A percentile compares a stretch with the other conserved stretches of the same genome.
These are phyloP conservation scores for Python bivittatus DNA, from an alignment of 2,113 vertebrate species.

Conservation along the genomic window DNA sequence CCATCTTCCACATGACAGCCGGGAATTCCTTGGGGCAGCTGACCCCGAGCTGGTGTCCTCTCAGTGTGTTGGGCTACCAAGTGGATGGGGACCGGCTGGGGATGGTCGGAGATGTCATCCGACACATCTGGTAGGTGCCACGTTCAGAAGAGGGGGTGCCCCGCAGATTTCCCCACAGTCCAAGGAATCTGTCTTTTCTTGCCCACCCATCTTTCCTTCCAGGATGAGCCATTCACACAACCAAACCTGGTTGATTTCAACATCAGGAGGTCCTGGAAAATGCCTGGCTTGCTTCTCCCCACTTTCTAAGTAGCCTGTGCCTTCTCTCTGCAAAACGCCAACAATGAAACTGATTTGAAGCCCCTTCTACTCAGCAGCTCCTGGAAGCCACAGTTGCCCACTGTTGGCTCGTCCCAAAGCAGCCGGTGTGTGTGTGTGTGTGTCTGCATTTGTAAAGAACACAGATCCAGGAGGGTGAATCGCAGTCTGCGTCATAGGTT, in stretches of 20 bases:
- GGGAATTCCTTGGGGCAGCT: neutral
- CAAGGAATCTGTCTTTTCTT: neutral
- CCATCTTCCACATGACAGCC: neutral
- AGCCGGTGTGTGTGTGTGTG: too few species aligned
- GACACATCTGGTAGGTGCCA: neutral
- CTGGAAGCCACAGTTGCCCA: neutral
- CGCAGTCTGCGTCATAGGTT: neutral
- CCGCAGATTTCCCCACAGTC: neutral
- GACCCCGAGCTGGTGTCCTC: neutral
- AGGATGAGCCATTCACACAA: neutral
- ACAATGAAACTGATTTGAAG: too few species aligned
- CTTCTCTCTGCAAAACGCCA: neutral
- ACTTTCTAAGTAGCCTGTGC: neutral
- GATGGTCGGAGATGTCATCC: neutral
- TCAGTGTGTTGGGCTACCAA: neutral
- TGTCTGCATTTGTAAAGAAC: neutral
- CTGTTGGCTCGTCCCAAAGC: neutral
- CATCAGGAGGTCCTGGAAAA: neutral
- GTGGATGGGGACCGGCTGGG: neutral
- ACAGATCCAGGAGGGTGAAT: neutral
- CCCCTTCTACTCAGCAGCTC: too few species aligned
- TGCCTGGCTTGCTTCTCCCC: neutral
- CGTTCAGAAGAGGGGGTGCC: neutral
- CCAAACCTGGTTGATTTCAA: neutral
- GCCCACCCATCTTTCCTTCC: neutral